These are phyloP conservation scores for Agriopis aurantiaria DNA, from an alignment of 2,888 invertebrate species.

Conservation along the genomic window DNA sequence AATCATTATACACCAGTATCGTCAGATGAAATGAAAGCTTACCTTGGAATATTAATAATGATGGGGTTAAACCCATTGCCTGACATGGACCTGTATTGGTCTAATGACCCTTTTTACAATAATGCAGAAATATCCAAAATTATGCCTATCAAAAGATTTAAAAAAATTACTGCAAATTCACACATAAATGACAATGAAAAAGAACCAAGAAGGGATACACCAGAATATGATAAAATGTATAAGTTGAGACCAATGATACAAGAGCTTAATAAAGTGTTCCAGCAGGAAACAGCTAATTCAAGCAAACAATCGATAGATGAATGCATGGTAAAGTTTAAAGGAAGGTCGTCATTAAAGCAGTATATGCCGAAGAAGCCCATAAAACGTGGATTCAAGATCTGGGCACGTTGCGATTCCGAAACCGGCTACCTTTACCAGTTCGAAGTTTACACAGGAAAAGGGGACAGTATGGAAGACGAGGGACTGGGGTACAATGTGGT, in stretches of 20 bases:
- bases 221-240: conserved; percentile 45
- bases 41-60: conserved; percentile 45
- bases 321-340: conserved; percentile 50
- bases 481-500: conserved; percentile 40
- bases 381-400: conserved; percentile 51
- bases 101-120: conserved; percentile 47
- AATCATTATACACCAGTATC: conserved; percentile 30
- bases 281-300: conserved; percentile 41
- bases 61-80: conserved; percentile 48
- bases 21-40: conserved; percentile 40
- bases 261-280: conserved; percentile 41
- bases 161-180: conserved; percentile 50
- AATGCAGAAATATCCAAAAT: conserved; percentile 44
- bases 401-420: conserved; percentile 46
- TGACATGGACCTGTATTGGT: conserved; percentile 47
- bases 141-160: conserved; percentile 43
- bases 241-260: conserved; percentile 45
- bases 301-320: conserved; percentile 42
- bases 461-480: conserved; percentile 38
- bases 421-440: conserved; percentile 49
- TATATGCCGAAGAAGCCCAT: conserved; percentile 52
- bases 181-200: conserved; percentile 45
- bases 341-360: conserved; percentile 46
- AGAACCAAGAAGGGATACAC: conserved; percentile 34
- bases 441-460: conserved; percentile 47